Conservation (phyloP, 2,113 vertebrate genomes). For the Pterocles gutturalis region DNA sequence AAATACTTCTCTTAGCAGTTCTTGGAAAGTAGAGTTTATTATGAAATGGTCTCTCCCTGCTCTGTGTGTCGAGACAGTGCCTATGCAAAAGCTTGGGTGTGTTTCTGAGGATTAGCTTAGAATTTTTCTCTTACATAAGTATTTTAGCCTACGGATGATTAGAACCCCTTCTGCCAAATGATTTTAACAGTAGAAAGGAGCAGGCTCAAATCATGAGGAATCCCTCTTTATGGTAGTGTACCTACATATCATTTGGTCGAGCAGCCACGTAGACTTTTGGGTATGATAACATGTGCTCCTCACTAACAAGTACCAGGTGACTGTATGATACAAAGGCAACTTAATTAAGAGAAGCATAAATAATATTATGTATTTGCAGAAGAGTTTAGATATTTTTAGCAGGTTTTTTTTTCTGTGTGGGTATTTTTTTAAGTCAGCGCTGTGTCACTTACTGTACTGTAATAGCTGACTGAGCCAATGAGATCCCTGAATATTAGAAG, state of each 20-base stretch:
- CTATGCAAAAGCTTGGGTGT: not conserved
- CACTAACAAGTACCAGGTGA: fast-evolving
- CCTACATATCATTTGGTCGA: not conserved
- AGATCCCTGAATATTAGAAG: not conserved
- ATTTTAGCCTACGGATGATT: not conserved
- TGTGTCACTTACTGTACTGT: not conserved
- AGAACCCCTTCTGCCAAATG: not conserved
- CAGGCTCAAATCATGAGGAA: not conserved
- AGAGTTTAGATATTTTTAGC: not conserved
- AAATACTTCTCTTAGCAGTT: not conserved
- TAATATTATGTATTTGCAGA: not conserved
- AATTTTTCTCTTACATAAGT: not conserved
- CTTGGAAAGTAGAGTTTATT: not conserved
- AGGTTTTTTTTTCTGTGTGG: not conserved
- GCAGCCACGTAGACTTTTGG: not conserved
- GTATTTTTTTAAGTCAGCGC: not conserved
- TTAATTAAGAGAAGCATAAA: not conserved
- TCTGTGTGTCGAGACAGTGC: not conserved
- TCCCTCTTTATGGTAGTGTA: not conserved
- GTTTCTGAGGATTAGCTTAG: not conserved
- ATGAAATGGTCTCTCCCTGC: not conserved
- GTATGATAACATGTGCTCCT: not conserved
- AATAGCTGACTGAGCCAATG: not conserved
- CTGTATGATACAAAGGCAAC: not conserved
- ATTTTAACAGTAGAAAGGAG: not conserved